These are phyloP conservation scores for Monopis laevigella DNA, from an alignment of 2,888 invertebrate genomes.

Conservation along the genomic window DNA sequence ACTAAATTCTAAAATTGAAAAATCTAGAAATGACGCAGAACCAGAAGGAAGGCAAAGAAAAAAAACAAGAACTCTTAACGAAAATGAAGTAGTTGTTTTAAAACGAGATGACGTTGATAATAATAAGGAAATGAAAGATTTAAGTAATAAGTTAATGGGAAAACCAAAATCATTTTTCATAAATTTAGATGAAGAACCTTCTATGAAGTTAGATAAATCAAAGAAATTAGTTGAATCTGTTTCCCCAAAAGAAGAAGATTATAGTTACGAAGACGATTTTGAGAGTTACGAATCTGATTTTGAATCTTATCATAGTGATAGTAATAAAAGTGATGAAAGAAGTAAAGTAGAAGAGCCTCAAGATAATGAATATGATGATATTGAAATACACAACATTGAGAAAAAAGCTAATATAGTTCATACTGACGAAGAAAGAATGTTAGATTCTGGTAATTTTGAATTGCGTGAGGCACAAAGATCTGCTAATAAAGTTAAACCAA, in stretches of 20 bases:
- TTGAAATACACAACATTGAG: conserved; percentile 22
- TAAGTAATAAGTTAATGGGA: conserved; percentile 34
- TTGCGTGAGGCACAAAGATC: conserved; percentile 40
- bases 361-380: conserved; percentile 17
- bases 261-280: conserved; percentile 60
- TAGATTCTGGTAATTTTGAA: conserved; percentile 57
- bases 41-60: conserved; percentile 32
- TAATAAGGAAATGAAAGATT: conserved; percentile 44
- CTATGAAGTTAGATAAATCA: conserved; percentile 5
- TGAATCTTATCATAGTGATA: conserved; percentile 47
- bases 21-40: conserved; percentile 20
- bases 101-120: conserved; percentile 39
- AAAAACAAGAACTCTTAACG: conserved; percentile 52
- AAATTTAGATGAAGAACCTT: conserved; percentile 33
- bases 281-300: conserved; percentile 62
- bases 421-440: conserved; percentile 45
- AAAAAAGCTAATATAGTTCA: conserved; percentile 26
- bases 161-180: conserved; percentile 52
- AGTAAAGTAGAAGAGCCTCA: conserved; percentile 15
- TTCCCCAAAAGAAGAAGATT: conserved; percentile 34
- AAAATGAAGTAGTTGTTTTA: conserved; percentile 48
- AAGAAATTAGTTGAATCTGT: background rate
- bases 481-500: conserved; percentile 31
- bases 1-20: conserved; percentile 5
- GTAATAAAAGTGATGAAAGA: conserved; percentile 6